phyloP scores from a whole-genome alignment of 2,797 vertebrate species.

The Ambastaia sidthimunki region DNA sequence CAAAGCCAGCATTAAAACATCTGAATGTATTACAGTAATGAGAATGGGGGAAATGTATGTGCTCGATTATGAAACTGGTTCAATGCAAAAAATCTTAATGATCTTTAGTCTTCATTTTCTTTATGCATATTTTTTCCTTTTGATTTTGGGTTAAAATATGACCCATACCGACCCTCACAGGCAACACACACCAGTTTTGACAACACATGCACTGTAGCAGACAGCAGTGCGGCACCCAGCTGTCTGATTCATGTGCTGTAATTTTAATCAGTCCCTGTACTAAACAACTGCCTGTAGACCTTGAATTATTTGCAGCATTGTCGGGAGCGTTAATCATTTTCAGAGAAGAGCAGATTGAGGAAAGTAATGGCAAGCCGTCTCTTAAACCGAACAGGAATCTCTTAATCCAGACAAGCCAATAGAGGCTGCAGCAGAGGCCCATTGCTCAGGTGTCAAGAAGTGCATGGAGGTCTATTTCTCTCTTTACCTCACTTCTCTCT shows the following conservation, averaged over 20 bases:
- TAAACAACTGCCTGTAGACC: slow-evolving; percentile 78
- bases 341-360: slow-evolving; percentile 59
- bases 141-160: not conserved
- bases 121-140: not conserved
- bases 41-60: not conserved
- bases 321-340: slow-evolving; percentile 75
- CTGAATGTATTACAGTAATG: not conserved
- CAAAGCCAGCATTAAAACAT: not conserved
- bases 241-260: slow-evolving; percentile 72
- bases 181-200: not conserved
- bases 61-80: not conserved
- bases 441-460: slow-evolving; percentile 62
- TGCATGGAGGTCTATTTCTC: slow-evolving; percentile 65
- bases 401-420: slow-evolving; percentile 62
- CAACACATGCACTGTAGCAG: slow-evolving; percentile 53
- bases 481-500: slow-evolving; percentile 51
- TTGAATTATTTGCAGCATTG: slow-evolving; percentile 73
- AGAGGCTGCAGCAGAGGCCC: slow-evolving; percentile 61
- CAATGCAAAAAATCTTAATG: not conserved
- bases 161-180: not conserved
- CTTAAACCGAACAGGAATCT: slow-evolving; percentile 70
- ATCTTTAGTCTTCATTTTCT: too few species aligned
- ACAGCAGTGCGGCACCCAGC: slow-evolving; percentile 63
- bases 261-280: slow-evolving; percentile 78
- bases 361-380: slow-evolving; percentile 66